These are phyloP conservation scores for Coturnix japonica DNA, from an alignment of 2,113 vertebrate genomes.

Conservation along the genomic window DNA sequence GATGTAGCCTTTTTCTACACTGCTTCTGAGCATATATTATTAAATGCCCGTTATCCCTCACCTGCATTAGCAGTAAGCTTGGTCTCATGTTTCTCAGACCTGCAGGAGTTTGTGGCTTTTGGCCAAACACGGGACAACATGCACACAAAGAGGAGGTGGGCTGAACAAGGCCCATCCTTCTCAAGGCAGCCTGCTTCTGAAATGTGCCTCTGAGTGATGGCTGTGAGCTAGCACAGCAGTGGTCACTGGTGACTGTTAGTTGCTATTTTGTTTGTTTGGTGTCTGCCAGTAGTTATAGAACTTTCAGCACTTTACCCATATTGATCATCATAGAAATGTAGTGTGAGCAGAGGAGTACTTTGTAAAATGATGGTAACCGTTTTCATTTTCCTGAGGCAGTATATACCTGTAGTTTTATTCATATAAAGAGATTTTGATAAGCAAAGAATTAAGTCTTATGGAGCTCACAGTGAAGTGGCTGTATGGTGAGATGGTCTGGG, in stretches of 20 bases:
- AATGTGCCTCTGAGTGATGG: background rate
- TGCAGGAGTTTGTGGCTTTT: background rate
- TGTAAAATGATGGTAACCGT: background rate
- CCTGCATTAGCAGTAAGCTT: background rate
- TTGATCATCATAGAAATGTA: background rate
- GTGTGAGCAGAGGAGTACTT: background rate
- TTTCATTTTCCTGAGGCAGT: background rate
- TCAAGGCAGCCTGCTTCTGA: background rate
- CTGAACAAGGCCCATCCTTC: background rate
- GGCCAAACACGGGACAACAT: background rate
- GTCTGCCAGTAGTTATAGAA: background rate
- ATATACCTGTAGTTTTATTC: background rate
- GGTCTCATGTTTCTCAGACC: background rate
- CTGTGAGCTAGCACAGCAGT: background rate
- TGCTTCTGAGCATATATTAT: background rate
- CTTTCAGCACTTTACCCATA: background rate
- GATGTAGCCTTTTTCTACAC: background rate
- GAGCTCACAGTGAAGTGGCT: background rate
- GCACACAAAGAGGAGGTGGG: background rate
- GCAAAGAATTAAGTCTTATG: background rate
- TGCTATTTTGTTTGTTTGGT: background rate
- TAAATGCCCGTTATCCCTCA: background rate
- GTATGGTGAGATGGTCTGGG: background rate
- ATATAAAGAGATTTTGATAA: background rate
- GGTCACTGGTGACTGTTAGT: background rate